Evolutionary conservation across 2,797 vertebrate species (phyloP), one percentile per base, ranked within the genome.

Genomic region (Leuciscus waleckii): DNA sequence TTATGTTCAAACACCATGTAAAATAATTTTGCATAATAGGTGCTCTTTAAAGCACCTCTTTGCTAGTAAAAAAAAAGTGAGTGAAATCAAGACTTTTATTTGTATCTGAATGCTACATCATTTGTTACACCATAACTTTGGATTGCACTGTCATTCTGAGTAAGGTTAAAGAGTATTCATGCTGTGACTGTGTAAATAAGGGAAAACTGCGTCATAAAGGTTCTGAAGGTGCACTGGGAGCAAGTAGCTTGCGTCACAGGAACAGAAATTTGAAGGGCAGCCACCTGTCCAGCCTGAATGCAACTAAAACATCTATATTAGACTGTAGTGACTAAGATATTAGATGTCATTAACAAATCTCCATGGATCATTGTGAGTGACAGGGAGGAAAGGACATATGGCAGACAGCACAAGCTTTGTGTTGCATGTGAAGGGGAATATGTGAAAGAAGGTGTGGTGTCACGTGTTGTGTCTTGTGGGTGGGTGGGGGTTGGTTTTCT

Each of bases 381-480:
- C 26, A 41, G 5, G n/a, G 10, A 43, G 56, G 35, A 84, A 67
- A 63, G 58, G 16, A 71, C 77, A 84, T 21, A 71, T 71, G 81
- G 80, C 85, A 88, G 80, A 79, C 80, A 69, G 69, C 16, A 83
- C 19, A 6, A 82, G 43, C 87, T 35, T 41, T 54, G 56, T 37
- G 69, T 85, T 79, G 79, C 51, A 84, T 43, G 29, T 56, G 56
- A 79, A 58, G 75, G 51, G 37, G 81, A 67, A 56, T 69, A 75
- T 58, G 16, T 58, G 16, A 63, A 63, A 82, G 58, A 65, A 14
- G 77, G 39, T 49, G 49, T 21, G 46, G 81, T 0, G 84, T 90
- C 85, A 82, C 3, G 3, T 77, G 88, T 39, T 19, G 71, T 70
- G 76, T 88, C 79, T 80, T 85, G 90, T 29, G 67, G n/a, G 65